Percentiles rank a stretch among this genome's conserved stretches.
Evolutionary conservation across 2,113 vertebrate genomes (phyloP).

Genomic region (Passer montanus): DNA sequence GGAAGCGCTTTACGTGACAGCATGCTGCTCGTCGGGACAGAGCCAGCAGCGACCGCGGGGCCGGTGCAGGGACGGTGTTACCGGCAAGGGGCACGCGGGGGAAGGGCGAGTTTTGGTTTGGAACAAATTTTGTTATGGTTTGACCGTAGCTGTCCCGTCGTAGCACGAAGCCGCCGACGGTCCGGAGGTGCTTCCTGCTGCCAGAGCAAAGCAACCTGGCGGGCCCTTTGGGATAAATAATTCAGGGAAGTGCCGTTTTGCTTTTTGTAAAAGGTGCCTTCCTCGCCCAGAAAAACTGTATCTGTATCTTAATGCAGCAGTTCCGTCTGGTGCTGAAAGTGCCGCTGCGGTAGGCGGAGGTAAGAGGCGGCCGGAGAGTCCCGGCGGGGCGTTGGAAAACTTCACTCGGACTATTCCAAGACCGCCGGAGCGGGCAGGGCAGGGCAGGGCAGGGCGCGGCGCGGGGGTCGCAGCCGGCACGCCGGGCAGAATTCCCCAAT

Average conservation of each 20-base stretch:
- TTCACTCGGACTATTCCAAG: not conserved
- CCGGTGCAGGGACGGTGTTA: not conserved
- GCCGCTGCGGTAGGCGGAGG: not conserved
- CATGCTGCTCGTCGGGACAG: not conserved
- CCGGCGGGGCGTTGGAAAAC: not conserved
- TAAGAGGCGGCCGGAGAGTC: no score
- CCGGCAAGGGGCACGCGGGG: not conserved
- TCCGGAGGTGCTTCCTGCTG: not conserved
- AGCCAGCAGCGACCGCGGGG: not conserved
- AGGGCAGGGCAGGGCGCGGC: not conserved
- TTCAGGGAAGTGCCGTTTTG: not conserved
- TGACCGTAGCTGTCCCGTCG: not conserved
- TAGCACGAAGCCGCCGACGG: not conserved
- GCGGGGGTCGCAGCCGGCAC: conserved; percentile 36
- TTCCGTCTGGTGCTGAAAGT: not conserved
- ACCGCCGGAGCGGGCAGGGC: not conserved
- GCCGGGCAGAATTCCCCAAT: conserved; percentile 66
- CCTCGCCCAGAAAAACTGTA: not conserved
- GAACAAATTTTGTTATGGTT: not conserved
- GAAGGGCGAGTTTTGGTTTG: not conserved
- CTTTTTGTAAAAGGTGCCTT: not conserved
- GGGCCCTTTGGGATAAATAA: not conserved
- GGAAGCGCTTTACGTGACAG: no score
- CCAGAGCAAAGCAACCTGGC: not conserved
- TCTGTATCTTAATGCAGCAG: not conserved